Conservation (phyloP, 2,888 invertebrate species). For the Watsonalla binaria region DNA sequence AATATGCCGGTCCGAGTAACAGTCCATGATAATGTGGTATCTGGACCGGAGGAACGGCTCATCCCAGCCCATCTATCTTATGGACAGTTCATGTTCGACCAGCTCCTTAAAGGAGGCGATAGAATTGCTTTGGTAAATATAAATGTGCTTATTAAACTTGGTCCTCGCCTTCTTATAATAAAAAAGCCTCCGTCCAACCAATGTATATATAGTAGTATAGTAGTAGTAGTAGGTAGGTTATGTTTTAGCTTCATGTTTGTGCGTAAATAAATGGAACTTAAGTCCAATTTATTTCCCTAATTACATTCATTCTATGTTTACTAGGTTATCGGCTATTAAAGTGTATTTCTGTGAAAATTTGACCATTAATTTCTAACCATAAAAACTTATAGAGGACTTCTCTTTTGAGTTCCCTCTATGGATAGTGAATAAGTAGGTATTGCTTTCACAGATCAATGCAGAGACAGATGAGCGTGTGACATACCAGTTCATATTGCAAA, state of each 20-base stretch:
- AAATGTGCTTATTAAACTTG: too few relatives aligned
- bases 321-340: too few relatives aligned
- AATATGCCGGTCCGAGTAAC: constrained; percentile 32
- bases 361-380: too few relatives aligned
- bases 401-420: constrained; percentile 1
- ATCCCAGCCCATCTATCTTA: constrained; percentile 72
- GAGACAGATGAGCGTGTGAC: constrained; percentile 77
- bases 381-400: neutral
- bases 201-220: too few relatives aligned
- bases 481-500: constrained; percentile 75
- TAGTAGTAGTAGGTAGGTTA: too few relatives aligned
- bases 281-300: too few relatives aligned
- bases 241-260: too few relatives aligned
- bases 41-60: constrained; percentile 57
- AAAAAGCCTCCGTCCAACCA: too few relatives aligned
- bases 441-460: constrained; percentile 72
- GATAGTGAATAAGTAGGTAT: neutral
- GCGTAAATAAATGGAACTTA: too few relatives aligned
- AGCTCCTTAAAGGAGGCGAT: constrained; percentile 70
- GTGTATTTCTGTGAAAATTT: too few relatives aligned
- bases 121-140: constrained; percentile 67
- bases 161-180: too few relatives aligned
- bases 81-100: constrained; percentile 75
- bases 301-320: too few relatives aligned
- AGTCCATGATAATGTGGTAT: constrained; percentile 60